phyloP scores from a whole-genome alignment of 2,888 invertebrate genomes.

The Dyspetes luteomarginatus region DNA sequence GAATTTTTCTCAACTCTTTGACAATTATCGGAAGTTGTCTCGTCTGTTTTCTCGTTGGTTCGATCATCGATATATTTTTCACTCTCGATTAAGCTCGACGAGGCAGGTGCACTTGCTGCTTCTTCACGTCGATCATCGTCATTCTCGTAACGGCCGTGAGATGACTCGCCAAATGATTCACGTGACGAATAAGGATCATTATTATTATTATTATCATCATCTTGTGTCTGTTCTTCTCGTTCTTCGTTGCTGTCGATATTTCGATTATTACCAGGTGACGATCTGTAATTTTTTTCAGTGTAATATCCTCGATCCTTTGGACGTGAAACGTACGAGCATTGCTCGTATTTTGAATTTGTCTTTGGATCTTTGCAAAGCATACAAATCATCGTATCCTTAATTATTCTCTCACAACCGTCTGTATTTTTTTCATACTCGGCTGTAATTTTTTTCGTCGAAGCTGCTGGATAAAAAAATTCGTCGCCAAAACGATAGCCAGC shows the following conservation, averaged over 20 bases:
- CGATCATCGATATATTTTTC: constrained; percentile 38
- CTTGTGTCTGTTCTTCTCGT: no score
- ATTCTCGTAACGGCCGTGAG: constrained; percentile 13
- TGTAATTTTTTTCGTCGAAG: constrained; percentile 12
- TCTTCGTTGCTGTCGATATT: neutral
- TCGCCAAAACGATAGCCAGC: constrained; percentile 82
- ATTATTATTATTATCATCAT: constrained; percentile 1
- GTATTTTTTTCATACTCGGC: constrained; percentile 82
- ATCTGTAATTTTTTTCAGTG: constrained; percentile 69
- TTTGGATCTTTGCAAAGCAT: constrained; percentile 90
- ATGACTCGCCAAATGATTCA: neutral
- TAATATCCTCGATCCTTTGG: constrained; percentile 86
- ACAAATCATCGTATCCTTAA: constrained; percentile 89
- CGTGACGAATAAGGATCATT: constrained; percentile 19
- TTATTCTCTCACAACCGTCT: constrained; percentile 88
- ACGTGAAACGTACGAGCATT: constrained; percentile 91
- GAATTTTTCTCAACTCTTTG: constrained; percentile 72
- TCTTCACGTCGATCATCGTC: constrained; percentile 1
- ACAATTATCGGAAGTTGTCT: constrained; percentile 39
- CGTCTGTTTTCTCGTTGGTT: neutral
- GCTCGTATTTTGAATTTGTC: constrained; percentile 91
- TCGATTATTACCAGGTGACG: constrained; percentile 40
- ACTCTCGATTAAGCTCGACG: neutral
- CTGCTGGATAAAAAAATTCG: constrained; percentile 77
- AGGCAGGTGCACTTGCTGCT: neutral